Conservation (phyloP, 2,113 vertebrate species). For the Pseudonaja textilis region DNA sequence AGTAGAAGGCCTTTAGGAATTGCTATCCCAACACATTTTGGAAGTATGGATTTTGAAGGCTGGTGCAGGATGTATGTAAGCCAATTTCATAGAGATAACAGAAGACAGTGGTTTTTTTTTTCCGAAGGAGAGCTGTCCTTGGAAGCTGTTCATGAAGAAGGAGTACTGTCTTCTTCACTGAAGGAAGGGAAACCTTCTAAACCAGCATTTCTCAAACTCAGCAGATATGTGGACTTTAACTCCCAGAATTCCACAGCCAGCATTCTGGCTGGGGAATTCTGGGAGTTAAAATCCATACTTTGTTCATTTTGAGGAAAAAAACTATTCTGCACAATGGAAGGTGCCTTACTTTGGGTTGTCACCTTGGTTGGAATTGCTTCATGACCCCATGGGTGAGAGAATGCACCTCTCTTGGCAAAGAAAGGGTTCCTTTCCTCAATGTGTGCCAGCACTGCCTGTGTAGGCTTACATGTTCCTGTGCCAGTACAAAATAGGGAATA, state of each 20-base stretch:
- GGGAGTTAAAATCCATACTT: background rate
- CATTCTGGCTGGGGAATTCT: background rate
- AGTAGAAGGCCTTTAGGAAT: background rate
- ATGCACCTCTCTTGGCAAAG: background rate
- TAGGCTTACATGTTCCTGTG: constrained; percentile 17
- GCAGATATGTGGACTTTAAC: background rate
- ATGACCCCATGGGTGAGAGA: background rate
- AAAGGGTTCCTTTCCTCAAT: background rate
- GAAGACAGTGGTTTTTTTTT: background rate
- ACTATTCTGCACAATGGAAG: background rate
- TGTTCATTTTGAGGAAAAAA: background rate
- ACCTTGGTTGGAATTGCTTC: background rate
- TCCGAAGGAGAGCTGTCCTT: background rate
- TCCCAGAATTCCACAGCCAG: background rate
- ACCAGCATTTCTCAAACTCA: background rate
- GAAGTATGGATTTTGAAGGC: background rate
- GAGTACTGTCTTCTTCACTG: too few species aligned
- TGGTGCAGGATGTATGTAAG: background rate
- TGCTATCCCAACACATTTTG: background rate
- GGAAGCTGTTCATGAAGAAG: background rate
- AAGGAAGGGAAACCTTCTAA: background rate
- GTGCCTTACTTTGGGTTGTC: background rate
- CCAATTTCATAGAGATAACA: background rate
- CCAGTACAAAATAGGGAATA: constrained; percentile 27
- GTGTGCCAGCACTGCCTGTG: background rate